Evolutionary conservation across 2,113 vertebrate species (phyloP), one percentile per base, ranked within the genome.

Genomic region (Gallinago jamesoni): DNA sequence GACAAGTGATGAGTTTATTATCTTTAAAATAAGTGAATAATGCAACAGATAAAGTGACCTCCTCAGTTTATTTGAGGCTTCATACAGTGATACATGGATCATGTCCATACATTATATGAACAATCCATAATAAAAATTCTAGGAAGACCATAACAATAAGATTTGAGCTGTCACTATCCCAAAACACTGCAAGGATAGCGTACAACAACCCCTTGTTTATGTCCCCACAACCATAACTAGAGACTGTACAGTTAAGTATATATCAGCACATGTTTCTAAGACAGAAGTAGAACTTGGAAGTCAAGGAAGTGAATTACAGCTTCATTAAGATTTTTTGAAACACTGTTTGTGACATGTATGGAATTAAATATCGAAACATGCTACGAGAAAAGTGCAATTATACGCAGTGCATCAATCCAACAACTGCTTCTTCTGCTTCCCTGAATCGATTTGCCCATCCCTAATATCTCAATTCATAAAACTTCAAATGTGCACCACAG

Each of bases 151-250:
- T 43, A 63, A 53, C 24, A 80, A 74, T 39, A 85, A 90, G 63
- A 56, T 69, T 28, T 76, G 12, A 79, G 12, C 22, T 83, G 23
- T 83, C 28, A 33, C 7, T 72, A 43, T n/a, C 12, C 25, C 43
- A 72, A 75, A 83, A 47, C n/a, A 70, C 30, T 37, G 30, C 37
- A 31, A 70, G 0, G 0, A 18, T 5, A 19, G 0, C 2, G 1
- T 41, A 57, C 20, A 21, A 14, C 10, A 82, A 35, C 5, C 3
- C 6, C 14, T 43, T 43, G 12, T 23, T 2, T 68, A 9, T 37
- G 9, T 55, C 16, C 39, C 50, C 74, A 66, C 33, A 91, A 74
- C 11, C 7, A 12, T 48, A 18, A 77, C 17, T 63, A 47, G 28
- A 78, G 31, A 12, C 25, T 82, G 6, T 37, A 22, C 8, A 31